These are phyloP conservation scores for Struthidea cinerea DNA, from an alignment of 2,113 vertebrate genomes.

Conservation along the genomic window DNA sequence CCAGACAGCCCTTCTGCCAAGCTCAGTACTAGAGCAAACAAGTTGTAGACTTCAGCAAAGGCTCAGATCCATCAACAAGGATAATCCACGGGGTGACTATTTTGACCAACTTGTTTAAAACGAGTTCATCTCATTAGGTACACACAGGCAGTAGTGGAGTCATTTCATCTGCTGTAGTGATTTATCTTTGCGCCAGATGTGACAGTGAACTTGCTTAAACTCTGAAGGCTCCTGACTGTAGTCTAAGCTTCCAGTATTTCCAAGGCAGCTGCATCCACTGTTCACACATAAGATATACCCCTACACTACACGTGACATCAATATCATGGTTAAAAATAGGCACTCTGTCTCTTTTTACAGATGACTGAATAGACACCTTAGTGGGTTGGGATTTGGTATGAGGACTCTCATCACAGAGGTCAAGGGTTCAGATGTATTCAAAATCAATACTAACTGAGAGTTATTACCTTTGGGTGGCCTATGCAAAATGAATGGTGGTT, in stretches of 20 bases:
- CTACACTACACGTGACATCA: background rate
- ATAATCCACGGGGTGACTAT: background rate
- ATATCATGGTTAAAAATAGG: background rate
- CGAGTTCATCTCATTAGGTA: fast-evolving
- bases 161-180: background rate
- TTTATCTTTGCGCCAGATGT: background rate
- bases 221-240: background rate
- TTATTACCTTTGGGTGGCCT: slow-evolving; percentile 8
- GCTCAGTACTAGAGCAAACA: background rate
- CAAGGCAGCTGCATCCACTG: background rate
- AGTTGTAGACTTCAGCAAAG: background rate
- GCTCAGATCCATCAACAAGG: background rate
- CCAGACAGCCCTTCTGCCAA: background rate
- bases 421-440: background rate
- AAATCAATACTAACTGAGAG: slow-evolving; percentile 15
- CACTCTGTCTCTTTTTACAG: background rate
- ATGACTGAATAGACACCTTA: background rate
- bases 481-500: background rate
- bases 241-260: background rate
- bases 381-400: background rate
- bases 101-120: background rate
- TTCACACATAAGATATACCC: background rate
- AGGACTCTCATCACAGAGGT: background rate
- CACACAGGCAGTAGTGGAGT: background rate
- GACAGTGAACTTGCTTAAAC: background rate